Conservation (phyloP, 2,888 invertebrate species). For the Heliconius ismenius region DNA sequence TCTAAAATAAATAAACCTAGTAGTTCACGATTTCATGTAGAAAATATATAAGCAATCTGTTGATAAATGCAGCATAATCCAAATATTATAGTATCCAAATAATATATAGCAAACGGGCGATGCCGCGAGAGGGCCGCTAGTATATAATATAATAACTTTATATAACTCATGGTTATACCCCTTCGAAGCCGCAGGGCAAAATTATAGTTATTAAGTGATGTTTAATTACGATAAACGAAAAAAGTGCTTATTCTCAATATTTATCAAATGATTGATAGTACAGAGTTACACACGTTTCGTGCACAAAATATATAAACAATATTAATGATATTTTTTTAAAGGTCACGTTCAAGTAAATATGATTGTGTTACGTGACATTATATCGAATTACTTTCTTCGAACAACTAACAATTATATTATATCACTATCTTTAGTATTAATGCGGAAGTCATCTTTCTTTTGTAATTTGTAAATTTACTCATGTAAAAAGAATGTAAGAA, state of each 20-base stretch:
- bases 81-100: no score
- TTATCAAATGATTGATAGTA: background rate
- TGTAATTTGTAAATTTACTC: background rate
- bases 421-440: slow-evolving; percentile 5
- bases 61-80: no score
- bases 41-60: no score
- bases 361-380: slow-evolving; percentile 34
- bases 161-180: no score
- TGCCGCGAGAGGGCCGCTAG: no score
- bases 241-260: background rate
- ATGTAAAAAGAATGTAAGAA: background rate
- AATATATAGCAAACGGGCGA: no score
- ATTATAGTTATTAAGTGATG: no score
- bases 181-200: no score
- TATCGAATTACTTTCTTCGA: slow-evolving; percentile 31
- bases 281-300: slow-evolving; percentile 34
- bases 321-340: slow-evolving; percentile 19
- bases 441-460: slow-evolving; percentile 21
- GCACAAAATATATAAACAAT: slow-evolving; percentile 37
- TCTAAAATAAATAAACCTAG: no score
- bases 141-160: no score
- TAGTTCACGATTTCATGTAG: no score
- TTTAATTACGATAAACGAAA: background rate
- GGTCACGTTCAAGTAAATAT: slow-evolving; percentile 38
- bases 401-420: slow-evolving; percentile 20